Evolutionary conservation across 2,888 invertebrate genomes (phyloP), one percentile per base, ranked within the genome.

Genomic region (Acanthococcus lagerstroemiae): DNA sequence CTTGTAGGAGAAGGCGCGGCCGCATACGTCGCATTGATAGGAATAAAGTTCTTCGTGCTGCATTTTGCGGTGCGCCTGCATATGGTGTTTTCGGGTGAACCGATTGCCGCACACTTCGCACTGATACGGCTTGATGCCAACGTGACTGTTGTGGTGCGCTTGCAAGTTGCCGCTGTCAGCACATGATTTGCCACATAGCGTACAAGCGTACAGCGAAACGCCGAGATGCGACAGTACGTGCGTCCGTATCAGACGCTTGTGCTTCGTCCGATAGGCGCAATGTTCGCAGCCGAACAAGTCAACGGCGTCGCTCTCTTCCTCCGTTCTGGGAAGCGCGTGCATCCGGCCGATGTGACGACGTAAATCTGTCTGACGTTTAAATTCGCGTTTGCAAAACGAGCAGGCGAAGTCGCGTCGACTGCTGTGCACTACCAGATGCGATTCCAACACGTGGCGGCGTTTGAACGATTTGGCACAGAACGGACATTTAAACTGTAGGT

Each of bases 121-220:
- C 26, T 56, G 56, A 24, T 46, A 56, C n/a, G 66, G 66, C 27
- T 66, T 66, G 15, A 66, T 27, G 22, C 50, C 57, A 12, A 27
- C 22, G 24, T 66, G 66, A 56, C 50, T 66, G 27, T 66, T 66
- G 7, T n/a, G 57, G 50, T 66, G 66, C 12, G 50, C 66, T 21
- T 45, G 25, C 19, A 57, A 66, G 25, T 66, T 30, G n/a, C 56
- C 30, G 12, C 50, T 56, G 3, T n/a, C 30, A 22, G 56, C 57
- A 24, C 55, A 66, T 6, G 26, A 22, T 45, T 57, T 46, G 22
- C 50, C 66, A 50, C 66, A 66, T 26, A 48, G 3, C 4, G 56
- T 50, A 37, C 66, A 66, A 26, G 12, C 24, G 22, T 26, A 66
- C 50, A 48, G 22, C 12, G 66, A 22, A 9, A 66, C 44, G 17